Evolutionary conservation across 2,888 invertebrate species (phyloP).

Genomic region (Entomobrya proxima): DNA sequence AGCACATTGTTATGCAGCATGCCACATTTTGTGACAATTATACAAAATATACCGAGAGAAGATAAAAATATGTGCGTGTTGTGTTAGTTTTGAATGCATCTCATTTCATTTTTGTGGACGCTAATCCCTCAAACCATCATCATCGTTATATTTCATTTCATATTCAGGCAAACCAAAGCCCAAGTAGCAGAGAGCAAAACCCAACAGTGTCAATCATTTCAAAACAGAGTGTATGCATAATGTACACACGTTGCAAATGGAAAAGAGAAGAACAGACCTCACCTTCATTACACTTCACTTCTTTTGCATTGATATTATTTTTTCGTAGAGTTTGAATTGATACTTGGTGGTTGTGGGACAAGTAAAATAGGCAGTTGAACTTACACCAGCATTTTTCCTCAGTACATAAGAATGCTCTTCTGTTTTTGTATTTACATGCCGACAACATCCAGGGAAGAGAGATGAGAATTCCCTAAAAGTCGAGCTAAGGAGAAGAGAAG

Average conservation of each 20-base stretch:
- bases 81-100: slow-evolving; percentile 31
- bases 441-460: not conserved
- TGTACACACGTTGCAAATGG: not conserved
- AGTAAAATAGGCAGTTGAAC: not conserved
- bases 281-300: slow-evolving; percentile 67
- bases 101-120: slow-evolving; percentile 62
- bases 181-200: slow-evolving; percentile 1
- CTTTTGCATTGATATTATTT: slow-evolving; percentile 57
- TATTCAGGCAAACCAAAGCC: not conserved
- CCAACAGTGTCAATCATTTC: slow-evolving; percentile 64
- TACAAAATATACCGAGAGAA: not conserved
- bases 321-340: slow-evolving; percentile 29
- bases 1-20: slow-evolving; percentile 25
- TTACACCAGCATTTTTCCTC: not conserved
- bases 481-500: slow-evolving; percentile 33
- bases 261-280: slow-evolving; percentile 56
- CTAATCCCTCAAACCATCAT: slow-evolving; percentile 67
- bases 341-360: not conserved
- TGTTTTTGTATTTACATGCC: slow-evolving; percentile 42
- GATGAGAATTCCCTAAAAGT: not conserved
- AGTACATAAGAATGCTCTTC: not conserved
- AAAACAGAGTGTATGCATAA: slow-evolving; percentile 19
- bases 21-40: slow-evolving; percentile 42
- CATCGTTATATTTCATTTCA: not conserved
- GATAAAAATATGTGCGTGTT: slow-evolving; percentile 11